A percentile compares a stretch with the other conserved stretches of the same genome.
Conservation (phyloP, 2,888 invertebrate genomes). For the Calameuta idolon region DNA sequence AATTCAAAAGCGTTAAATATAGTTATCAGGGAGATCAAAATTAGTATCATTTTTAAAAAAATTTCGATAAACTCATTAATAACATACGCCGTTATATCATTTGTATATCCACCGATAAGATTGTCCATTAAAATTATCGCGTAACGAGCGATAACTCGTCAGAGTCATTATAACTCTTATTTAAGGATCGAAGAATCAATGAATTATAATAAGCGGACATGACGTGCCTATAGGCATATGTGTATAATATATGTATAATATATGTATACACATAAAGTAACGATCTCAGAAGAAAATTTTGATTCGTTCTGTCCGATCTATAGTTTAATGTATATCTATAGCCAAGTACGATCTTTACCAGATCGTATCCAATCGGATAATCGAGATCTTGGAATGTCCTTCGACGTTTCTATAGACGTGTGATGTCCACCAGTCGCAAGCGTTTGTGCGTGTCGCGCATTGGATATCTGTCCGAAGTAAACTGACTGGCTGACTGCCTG, state of each 20-base stretch:
- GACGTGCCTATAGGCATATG: not conserved
- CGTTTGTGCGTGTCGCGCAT: conserved; percentile 9
- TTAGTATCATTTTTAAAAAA: not conserved
- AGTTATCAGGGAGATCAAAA: not conserved
- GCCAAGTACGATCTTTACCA: not conserved
- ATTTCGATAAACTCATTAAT: not conserved
- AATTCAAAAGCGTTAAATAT: not conserved
- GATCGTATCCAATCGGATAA: not conserved
- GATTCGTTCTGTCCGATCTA: not conserved
- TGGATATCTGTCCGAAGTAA: conserved; percentile 1
- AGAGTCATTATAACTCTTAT: not conserved
- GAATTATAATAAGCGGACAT: not conserved
- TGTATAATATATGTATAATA: not conserved
- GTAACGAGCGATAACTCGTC: not conserved
- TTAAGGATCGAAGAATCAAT: not conserved
- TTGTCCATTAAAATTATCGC: not conserved
- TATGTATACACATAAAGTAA: not conserved
- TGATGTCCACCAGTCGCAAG: not conserved
- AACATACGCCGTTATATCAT: not conserved
- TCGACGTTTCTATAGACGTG: not conserved
- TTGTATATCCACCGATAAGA: not conserved
- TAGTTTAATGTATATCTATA: not conserved
- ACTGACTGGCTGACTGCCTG: conserved; percentile 14
- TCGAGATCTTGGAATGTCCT: not conserved
- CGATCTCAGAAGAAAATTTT: not conserved